Percentiles rank a stretch among this genome's conserved stretches.
Evolutionary conservation across 2,797 vertebrate species (phyloP).

Genomic region (Amniataba percoides): DNA sequence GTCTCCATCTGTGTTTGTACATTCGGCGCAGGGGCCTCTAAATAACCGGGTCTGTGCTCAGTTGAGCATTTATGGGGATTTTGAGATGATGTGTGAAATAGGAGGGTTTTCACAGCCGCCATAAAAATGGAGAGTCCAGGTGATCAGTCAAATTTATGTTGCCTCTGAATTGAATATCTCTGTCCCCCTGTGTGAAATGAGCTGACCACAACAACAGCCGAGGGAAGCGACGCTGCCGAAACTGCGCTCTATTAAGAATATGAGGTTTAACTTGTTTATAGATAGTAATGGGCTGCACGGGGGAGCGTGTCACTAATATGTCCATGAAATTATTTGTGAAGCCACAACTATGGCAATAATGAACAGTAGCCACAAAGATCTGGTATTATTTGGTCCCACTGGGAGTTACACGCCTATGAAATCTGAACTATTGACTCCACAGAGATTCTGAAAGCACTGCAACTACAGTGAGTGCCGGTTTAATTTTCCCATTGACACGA

Average conservation of each 20-base stretch:
- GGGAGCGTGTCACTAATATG: background rate
- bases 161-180: slow-evolving; percentile 25
- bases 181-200: slow-evolving; percentile 42
- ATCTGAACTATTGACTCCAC: slow-evolving; percentile 37
- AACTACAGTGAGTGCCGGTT: slow-evolving; percentile 23
- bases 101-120: slow-evolving; percentile 55
- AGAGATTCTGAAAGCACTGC: slow-evolving; percentile 1
- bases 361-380: slow-evolving; percentile 21
- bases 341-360: slow-evolving; percentile 8
- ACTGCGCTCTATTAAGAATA: slow-evolving; percentile 3
- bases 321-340: slow-evolving; percentile 20
- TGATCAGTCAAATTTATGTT: slow-evolving; percentile 64
- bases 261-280: slow-evolving; percentile 20
- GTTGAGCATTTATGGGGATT: slow-evolving; percentile 53
- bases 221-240: background rate
- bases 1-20: slow-evolving; percentile 14
- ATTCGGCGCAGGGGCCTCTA: slow-evolving; percentile 35
- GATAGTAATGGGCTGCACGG: background rate
- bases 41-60: slow-evolving; percentile 46
- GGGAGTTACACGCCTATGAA: slow-evolving; percentile 28
- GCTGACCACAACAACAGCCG: slow-evolving; percentile 41
- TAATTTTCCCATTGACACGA: slow-evolving; percentile 36
- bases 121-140: slow-evolving; percentile 51
- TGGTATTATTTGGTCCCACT: slow-evolving; percentile 28
- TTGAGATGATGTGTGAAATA: slow-evolving; percentile 68